Evolutionary conservation across 2,113 vertebrate species (phyloP).

Genomic region (Notothenia rossii): DNA sequence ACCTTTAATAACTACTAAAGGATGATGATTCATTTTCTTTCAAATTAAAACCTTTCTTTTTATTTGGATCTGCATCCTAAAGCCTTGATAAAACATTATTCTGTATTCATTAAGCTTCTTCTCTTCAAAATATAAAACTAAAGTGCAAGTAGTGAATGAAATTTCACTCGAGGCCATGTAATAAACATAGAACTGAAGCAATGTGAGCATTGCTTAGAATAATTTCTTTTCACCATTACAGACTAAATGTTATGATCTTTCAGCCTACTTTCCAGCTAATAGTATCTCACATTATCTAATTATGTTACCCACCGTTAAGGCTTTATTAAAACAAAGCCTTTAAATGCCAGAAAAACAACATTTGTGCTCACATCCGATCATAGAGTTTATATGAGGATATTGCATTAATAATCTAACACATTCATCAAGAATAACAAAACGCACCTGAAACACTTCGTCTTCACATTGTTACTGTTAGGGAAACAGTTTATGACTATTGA

Average conservation of each 20-base stretch:
- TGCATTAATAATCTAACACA: conserved; percentile 23
- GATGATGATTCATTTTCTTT: too few relatives aligned
- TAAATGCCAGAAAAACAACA: not conserved
- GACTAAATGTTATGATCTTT: conserved; percentile 5
- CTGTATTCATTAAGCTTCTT: too few relatives aligned
- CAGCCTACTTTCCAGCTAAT: conserved; percentile 13
- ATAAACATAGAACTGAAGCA: not conserved
- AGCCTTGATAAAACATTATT: not conserved
- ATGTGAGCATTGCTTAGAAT: not conserved
- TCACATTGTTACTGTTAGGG: not conserved
- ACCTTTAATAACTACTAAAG: not conserved
- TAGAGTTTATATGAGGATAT: not conserved
- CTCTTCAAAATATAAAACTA: not conserved
- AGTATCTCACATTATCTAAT: conserved; percentile 18
- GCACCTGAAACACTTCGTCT: not conserved
- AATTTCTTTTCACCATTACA: conserved; percentile 2
- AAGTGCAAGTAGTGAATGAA: not conserved
- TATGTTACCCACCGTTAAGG: conserved; percentile 4
- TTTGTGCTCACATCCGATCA: not conserved
- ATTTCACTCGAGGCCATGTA: conserved; percentile 6
- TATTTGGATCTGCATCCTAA: too few relatives aligned
- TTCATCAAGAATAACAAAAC: conserved; percentile 14
- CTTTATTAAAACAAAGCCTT: conserved; percentile 25
- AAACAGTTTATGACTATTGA: conserved; percentile 17
- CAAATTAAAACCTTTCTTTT: too few relatives aligned